Conservation (phyloP, 1,140 invertebrate genomes). For the Leptinotarsa texana region DNA sequence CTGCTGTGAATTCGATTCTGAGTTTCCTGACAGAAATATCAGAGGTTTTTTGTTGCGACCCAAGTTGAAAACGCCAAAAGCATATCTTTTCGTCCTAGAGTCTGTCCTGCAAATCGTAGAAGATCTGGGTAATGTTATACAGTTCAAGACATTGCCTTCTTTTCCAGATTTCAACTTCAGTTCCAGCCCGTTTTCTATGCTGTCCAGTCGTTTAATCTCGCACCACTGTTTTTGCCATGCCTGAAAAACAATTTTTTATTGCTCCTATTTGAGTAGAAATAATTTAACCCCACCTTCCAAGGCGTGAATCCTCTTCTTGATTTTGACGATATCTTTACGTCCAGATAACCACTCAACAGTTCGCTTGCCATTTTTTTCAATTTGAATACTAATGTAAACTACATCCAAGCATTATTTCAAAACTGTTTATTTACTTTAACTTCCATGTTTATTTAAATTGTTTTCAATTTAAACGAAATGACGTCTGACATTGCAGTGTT, state of each 20-base stretch:
- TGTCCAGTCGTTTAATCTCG: constrained; percentile 47
- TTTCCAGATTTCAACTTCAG: constrained; percentile 47
- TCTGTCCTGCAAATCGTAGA: constrained; percentile 60
- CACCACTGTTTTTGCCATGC: constrained; percentile 54
- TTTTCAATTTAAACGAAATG: background rate
- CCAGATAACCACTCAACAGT: constrained; percentile 46
- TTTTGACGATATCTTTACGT: constrained; percentile 52
- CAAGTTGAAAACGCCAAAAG: constrained; percentile 60
- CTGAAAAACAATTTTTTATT: constrained; percentile 29
- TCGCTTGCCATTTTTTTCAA: constrained; percentile 4
- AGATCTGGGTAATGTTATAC: constrained; percentile 53
- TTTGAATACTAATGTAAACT: background rate
- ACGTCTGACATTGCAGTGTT: background rate
- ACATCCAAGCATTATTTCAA: background rate
- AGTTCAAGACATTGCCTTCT: constrained; percentile 44
- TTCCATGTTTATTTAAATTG: background rate
- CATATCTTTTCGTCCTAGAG: constrained; percentile 60
- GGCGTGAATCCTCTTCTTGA: constrained; percentile 49
- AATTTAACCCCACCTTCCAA: constrained; percentile 44
- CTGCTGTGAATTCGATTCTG: constrained; percentile 60
- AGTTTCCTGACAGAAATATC: constrained; percentile 58
- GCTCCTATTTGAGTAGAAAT: constrained; percentile 11
- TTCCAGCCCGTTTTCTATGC: constrained; percentile 48
- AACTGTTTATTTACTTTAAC: background rate
- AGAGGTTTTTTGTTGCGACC: constrained; percentile 57